Conservation (phyloP, 2,888 invertebrate species). For the Drosophila imparisetae region DNA sequence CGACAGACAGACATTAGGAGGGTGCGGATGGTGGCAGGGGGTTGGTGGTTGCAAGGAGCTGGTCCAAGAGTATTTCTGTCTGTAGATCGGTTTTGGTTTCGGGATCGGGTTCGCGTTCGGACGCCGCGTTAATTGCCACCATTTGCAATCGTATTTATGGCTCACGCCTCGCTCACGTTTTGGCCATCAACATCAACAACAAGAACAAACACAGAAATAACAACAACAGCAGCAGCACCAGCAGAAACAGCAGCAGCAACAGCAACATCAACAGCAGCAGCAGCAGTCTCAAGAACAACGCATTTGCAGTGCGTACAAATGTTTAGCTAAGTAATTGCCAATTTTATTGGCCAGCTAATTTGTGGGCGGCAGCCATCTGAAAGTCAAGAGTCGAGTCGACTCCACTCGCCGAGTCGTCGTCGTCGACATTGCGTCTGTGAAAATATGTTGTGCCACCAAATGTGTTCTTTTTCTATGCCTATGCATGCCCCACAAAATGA, state of each 20-base stretch:
- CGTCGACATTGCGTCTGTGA: constrained; percentile 2
- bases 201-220: constrained; percentile 36
- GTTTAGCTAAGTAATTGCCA: constrained; percentile 71
- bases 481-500: background rate
- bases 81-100: constrained; percentile 34
- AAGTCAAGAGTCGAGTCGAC: constrained; percentile 47
- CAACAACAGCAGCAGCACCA: constrained; percentile 43
- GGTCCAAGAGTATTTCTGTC: constrained; percentile 38
- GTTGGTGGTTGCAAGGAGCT: background rate
- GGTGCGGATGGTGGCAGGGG: too few relatives aligned
- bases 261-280: constrained; percentile 11
- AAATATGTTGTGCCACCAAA: constrained; percentile 16
- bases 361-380: constrained; percentile 64
- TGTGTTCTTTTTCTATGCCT: constrained; percentile 5
- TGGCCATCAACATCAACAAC: constrained; percentile 63
- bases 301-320: constrained; percentile 72
- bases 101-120: constrained; percentile 41
- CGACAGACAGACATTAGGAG: background rate
- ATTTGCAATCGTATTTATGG: constrained; percentile 78
- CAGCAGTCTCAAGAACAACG: constrained; percentile 25
- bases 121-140: constrained; percentile 70
- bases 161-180: constrained; percentile 77
- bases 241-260: constrained; percentile 26
- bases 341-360: constrained; percentile 71
- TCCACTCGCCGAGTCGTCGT: background rate